Conservation (phyloP, 2,888 invertebrate genomes). For the Arrhopalites spinosus region DNA sequence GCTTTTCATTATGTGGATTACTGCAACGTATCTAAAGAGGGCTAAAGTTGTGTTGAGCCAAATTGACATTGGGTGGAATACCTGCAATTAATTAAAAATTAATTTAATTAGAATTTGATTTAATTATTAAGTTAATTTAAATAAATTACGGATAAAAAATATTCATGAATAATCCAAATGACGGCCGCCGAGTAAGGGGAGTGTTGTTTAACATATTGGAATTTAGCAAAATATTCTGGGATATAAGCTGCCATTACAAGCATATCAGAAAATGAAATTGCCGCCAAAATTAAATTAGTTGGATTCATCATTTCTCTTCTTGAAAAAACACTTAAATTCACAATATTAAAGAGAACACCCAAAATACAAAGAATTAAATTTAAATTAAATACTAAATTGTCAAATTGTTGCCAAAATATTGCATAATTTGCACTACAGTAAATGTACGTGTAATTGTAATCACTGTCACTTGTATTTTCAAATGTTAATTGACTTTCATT, state of each 20-base stretch:
- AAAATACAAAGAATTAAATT: not conserved
- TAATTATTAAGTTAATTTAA: not conserved
- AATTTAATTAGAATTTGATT: no score
- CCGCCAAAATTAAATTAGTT: not conserved
- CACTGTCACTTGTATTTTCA: no score
- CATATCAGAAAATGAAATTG: not conserved
- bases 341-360: not conserved
- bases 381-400: not conserved
- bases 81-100: not conserved
- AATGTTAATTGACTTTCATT: no score
- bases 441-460: not conserved
- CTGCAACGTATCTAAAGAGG: not conserved
- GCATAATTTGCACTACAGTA: not conserved
- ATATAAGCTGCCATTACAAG: not conserved
- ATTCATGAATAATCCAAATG: slow-evolving; percentile 4
- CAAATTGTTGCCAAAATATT: not conserved
- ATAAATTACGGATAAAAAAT: not conserved
- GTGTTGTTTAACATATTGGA: not conserved
- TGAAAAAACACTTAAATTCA: not conserved
- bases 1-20: not conserved
- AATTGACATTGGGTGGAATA: not conserved
- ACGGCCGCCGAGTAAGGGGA: not conserved
- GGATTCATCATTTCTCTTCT: not conserved
- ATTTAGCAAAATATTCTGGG: not conserved
- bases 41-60: not conserved